Conservation (phyloP, 2,888 invertebrate genomes). For the Loripinus fragilis region DNA sequence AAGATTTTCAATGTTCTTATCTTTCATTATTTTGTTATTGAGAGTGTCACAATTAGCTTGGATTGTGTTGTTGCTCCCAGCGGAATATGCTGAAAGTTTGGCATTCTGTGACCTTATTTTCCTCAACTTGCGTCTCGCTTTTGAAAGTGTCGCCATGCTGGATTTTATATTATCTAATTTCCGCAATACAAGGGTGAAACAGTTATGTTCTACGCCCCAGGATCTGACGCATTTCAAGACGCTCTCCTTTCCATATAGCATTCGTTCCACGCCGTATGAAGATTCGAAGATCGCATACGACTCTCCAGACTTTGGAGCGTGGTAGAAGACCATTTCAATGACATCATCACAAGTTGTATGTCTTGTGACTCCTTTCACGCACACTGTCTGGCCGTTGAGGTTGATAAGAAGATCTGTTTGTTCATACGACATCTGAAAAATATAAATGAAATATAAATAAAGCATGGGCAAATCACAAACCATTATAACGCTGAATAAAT, state of each 20-base stretch:
- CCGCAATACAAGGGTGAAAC: constrained; percentile 8
- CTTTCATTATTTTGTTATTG: neutral
- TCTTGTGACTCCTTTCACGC: constrained; percentile 9
- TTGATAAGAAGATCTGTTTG: neutral
- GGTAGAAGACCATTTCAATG: constrained; percentile 28
- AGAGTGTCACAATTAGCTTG: neutral
- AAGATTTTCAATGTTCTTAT: neutral
- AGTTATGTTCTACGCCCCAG: neutral
- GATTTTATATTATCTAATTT: constrained; percentile 24
- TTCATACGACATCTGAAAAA: neutral
- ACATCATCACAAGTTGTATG: constrained; percentile 36
- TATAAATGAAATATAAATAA: too few relatives aligned
- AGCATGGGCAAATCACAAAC: too few relatives aligned
- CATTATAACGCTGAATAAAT: too few relatives aligned
- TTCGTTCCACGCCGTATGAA: constrained; percentile 11
- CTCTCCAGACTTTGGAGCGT: neutral
- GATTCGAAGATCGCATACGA: constrained; percentile 27
- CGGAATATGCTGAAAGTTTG: neutral
- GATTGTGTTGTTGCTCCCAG: neutral
- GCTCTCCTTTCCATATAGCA: constrained; percentile 22
- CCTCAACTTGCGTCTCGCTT: constrained; percentile 24
- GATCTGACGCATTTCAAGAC: constrained; percentile 28
- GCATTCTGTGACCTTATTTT: constrained; percentile 6
- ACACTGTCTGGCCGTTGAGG: neutral
- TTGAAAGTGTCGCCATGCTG: constrained; percentile 29